Evolutionary conservation across 2,888 invertebrate species (phyloP), one percentile per base, ranked within the genome.

Genomic region (Monochamus alternatus): DNA sequence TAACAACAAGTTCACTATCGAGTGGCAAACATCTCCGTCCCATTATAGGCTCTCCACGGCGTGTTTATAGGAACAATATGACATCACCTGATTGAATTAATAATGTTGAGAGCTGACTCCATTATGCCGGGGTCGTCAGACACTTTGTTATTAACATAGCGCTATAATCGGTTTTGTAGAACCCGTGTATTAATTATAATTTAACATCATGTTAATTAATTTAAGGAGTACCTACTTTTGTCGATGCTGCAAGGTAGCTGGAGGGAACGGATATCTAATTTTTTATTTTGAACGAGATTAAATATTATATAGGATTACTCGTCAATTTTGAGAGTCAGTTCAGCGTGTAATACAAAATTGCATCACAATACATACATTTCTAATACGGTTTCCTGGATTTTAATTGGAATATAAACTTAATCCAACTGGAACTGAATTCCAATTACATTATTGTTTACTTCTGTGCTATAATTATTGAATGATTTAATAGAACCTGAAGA

Each of bases 11-110:
- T 55, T 22, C 55, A 55, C 10, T 12, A 55, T 55, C 55, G 14
- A 55, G 14, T 9, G 60, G 60, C 60, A 38, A 32, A 9, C 32
- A 60, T 30, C 60, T 31, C 32, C 31, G 14, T 38, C n/a, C 38
- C 30, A n/a, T 60, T 38, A 38, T 9, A 60, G 30, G 60, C 38
- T 32, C 60, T 51, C 9, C 31, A 66, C n/a, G n/a, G 55, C 14
- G 55, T 55, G 55, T 30, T 66, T 66, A 66, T 66, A 44, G 65
- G 44, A 51, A 38, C 43, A 43, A 66, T 66, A 66, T 66, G 65
- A 66, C 47, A 66, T 66, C 65, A 66, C 65, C 51, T 30, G 65
- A 66, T 66, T 66, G 30, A 66, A 66, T 66, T 66, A 66, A 66
- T 51, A 47, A 66, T 66, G 44, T 38, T 51, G 5, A 44, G 51